These are phyloP conservation scores for Lepus timidus DNA, from an alignment of 2,113 vertebrate genomes.

Conservation along the genomic window DNA sequence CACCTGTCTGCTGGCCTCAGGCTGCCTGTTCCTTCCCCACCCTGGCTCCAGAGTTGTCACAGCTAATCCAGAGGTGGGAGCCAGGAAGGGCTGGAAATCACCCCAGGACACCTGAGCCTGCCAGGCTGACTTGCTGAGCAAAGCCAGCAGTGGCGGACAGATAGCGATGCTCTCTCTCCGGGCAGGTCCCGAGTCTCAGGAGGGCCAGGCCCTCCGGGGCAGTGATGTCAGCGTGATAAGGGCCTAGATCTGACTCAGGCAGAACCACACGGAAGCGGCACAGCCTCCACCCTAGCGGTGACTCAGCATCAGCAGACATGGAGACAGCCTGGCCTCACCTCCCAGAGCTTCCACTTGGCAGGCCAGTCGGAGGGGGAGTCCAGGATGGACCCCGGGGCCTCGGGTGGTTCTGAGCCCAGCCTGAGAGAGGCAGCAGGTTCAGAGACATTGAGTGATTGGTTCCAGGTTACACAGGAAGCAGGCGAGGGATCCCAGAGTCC, in stretches of 20 bases:
- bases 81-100: neutral
- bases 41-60: neutral
- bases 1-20: neutral
- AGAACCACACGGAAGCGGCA: neutral
- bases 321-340: neutral
- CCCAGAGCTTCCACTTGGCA: neutral
- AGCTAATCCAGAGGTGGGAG: neutral
- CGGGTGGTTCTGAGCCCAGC: neutral
- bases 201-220: too few relatives aligned
- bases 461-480: neutral
- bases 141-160: neutral
- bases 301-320: neutral
- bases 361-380: neutral
- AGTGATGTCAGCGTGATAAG: neutral
- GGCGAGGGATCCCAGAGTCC: fast-evolving
- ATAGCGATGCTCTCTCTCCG: too few relatives aligned
- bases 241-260: neutral
- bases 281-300: neutral
- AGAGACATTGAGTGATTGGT: neutral
- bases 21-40: too few relatives aligned
- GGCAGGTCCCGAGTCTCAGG: neutral
- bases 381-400: neutral
- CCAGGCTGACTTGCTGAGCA: neutral
- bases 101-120: neutral
- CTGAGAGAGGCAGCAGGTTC: neutral